phyloP scores from a whole-genome alignment of 2,113 vertebrate genomes.

The Phyllostomus discolor region DNA sequence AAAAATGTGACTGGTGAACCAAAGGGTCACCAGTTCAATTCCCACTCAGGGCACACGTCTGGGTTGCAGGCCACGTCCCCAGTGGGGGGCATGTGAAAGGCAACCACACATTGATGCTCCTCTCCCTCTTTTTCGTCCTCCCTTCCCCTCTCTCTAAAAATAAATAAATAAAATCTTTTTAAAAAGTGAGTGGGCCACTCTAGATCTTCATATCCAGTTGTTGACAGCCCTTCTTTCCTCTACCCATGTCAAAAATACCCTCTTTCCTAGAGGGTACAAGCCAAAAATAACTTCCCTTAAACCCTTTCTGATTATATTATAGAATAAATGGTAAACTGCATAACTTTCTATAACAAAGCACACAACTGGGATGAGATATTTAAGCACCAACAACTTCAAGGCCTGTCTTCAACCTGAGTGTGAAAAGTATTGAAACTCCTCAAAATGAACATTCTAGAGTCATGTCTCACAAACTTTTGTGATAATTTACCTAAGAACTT shows the following conservation, averaged over 20 bases:
- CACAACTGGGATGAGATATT: not conserved
- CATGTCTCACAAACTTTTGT: conserved; percentile 56
- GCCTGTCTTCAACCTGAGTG: conserved; percentile 24
- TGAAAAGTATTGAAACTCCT: conserved; percentile 16
- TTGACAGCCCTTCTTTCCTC: conserved; percentile 14
- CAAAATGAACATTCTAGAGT: conserved; percentile 53
- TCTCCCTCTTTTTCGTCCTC: too few relatives aligned
- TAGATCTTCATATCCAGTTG: not conserved
- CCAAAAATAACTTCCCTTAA: not conserved
- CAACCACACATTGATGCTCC: too few relatives aligned
- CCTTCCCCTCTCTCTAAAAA: too few relatives aligned
- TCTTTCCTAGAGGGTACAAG: not conserved
- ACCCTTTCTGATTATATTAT: not conserved
- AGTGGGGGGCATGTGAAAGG: too few relatives aligned
- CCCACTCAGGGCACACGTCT: too few relatives aligned
- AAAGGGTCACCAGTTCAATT: too few relatives aligned
- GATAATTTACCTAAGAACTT: conserved; percentile 92
- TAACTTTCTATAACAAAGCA: conserved; percentile 20
- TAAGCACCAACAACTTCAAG: conserved; percentile 38
- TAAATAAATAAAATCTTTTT: not conserved
- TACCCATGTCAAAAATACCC: conserved; percentile 16
- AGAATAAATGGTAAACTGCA: conserved; percentile 19
- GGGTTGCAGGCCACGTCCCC: too few relatives aligned
- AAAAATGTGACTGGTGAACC: not conserved
- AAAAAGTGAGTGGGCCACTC: not conserved